These are phyloP conservation scores for Copidosoma floridanum DNA, from an alignment of 1,140 invertebrate genomes.

Conservation along the genomic window DNA sequence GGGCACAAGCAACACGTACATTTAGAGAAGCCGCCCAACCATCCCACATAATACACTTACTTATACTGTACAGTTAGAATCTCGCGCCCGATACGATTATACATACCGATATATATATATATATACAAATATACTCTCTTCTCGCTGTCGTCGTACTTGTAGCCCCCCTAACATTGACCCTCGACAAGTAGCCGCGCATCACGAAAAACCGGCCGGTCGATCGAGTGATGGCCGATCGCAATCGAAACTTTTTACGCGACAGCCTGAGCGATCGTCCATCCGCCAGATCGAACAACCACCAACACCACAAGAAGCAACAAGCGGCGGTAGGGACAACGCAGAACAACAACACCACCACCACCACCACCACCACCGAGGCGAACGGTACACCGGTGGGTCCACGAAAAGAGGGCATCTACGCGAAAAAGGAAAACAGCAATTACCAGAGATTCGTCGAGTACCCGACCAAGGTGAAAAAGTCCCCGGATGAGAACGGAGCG, in stretches of 20 bases:
- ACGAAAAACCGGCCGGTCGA: no score
- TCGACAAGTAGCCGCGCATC: no score
- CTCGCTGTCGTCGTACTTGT: no score
- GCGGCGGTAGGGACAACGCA: neutral
- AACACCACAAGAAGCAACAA: conserved; percentile 5
- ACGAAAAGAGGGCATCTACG: conserved; percentile 30
- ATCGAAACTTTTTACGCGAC: conserved; percentile 29
- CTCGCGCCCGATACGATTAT: no score
- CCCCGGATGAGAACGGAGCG: neutral
- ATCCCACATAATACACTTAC: no score
- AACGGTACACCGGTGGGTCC: neutral
- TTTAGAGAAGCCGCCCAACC: conserved; percentile 48
- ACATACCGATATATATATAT: no score
- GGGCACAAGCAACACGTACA: conserved; percentile 38
- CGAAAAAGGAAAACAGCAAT: conserved; percentile 29
- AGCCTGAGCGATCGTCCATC: conserved; percentile 16
- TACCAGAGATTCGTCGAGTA: conserved; percentile 24
- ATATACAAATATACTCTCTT: no score
- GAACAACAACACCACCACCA: neutral
- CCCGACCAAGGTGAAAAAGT: conserved; percentile 2
- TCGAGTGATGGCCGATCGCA: conserved; percentile 36
- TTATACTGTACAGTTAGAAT: no score
- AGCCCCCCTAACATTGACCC: no score
- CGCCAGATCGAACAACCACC: no score
- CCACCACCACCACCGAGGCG: neutral